A percentile compares a stretch with the other conserved stretches of the same genome.
Evolutionary conservation across 2,797 vertebrate genomes (phyloP).

Genomic region (Spinibarbus caldwelli): DNA sequence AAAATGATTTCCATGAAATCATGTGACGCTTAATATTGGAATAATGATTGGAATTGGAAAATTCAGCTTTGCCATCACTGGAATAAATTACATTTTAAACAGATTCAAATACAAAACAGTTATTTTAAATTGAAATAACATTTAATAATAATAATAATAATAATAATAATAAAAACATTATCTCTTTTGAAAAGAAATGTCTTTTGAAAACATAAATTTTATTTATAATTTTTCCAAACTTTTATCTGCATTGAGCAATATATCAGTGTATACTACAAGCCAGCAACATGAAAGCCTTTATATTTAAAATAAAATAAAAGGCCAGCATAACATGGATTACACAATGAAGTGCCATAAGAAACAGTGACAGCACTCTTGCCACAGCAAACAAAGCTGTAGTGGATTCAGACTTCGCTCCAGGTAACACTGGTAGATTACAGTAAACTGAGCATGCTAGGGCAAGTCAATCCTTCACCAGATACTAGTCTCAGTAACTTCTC

Average conservation of each 20-base stretch:
- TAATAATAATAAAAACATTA: not conserved
- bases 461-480: conserved; percentile 48
- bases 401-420: conserved; percentile 9
- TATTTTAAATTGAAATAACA: not conserved
- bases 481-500: conserved; percentile 42
- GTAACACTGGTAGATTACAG: conserved; percentile 12
- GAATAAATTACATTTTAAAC: not conserved
- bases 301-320: not conserved
- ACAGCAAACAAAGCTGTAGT: not conserved
- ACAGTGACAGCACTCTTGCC: not conserved
- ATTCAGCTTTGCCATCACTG: not conserved
- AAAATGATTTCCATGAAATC: not conserved
- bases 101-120: not conserved
- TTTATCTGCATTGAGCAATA: not conserved
- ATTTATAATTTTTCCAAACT: not conserved
- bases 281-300: not conserved
- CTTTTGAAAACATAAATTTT: not conserved
- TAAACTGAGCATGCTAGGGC: conserved; percentile 38
- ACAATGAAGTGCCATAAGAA: not conserved
- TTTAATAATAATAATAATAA: not conserved
- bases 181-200: not conserved
- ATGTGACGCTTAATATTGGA: not conserved
- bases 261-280: not conserved
- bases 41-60: not conserved
- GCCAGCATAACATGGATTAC: not conserved